Evolutionary conservation across 2,888 invertebrate genomes (phyloP).

Genomic region (Adela reaumurella): DNA sequence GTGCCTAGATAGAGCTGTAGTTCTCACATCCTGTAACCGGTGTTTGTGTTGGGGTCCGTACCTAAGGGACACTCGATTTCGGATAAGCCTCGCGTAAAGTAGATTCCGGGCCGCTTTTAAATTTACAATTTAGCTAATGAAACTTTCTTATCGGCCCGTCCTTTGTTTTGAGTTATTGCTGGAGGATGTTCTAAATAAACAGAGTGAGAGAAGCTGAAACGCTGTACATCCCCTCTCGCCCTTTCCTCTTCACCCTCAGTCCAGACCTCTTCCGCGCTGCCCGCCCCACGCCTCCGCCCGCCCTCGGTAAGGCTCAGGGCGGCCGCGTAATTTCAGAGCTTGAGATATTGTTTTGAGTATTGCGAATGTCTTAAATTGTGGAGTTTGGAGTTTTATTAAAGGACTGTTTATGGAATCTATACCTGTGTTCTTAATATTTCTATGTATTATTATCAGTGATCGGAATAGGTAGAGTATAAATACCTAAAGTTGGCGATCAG

Average conservation of each 20-base stretch:
- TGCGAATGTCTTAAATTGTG: background rate
- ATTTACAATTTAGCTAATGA: constrained; percentile 50
- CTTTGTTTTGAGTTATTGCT: constrained; percentile 44
- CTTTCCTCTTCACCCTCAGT: constrained; percentile 20
- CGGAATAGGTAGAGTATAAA: too few relatives aligned
- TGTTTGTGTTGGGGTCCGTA: constrained; percentile 16
- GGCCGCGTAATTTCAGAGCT: constrained; percentile 17
- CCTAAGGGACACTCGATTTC: constrained; percentile 23
- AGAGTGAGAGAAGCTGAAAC: background rate
- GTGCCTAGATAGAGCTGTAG: too few relatives aligned
- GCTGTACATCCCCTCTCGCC: constrained; percentile 16
- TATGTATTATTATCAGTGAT: too few relatives aligned
- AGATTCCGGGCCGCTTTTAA: constrained; percentile 53
- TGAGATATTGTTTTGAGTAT: constrained; percentile 7
- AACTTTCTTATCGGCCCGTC: constrained; percentile 50
- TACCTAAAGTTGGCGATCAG: too few relatives aligned
- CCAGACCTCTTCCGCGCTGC: constrained; percentile 12
- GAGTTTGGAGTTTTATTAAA: too few relatives aligned
- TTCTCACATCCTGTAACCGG: background rate
- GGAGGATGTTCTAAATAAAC: constrained; percentile 5
- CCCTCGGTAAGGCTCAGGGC: background rate
- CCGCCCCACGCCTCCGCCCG: background rate
- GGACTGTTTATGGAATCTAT: too few relatives aligned
- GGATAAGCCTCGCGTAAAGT: constrained; percentile 30
- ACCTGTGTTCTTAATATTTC: too few relatives aligned